phyloP scores from a whole-genome alignment of 2,797 vertebrate species.

The Coluber constrictor region DNA sequence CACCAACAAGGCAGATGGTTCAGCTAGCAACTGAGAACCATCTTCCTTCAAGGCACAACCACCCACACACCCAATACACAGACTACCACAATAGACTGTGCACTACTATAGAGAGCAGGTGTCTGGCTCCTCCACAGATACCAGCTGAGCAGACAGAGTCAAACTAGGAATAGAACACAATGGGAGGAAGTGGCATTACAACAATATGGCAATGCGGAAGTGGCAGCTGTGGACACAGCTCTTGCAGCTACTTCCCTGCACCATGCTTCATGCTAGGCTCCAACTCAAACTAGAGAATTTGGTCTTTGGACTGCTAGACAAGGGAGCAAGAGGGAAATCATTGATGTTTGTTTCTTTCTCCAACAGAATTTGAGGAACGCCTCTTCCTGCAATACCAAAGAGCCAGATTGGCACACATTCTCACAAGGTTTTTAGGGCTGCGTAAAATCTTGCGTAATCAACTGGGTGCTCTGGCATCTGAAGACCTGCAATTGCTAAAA shows the following conservation, averaged over 20 bases:
- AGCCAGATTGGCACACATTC: not conserved
- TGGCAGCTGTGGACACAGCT: not conserved
- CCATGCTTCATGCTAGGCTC: not conserved
- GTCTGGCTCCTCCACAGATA: not conserved
- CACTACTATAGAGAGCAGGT: not conserved
- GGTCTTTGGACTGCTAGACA: not conserved
- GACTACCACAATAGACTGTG: not conserved
- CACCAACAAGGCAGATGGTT: not conserved
- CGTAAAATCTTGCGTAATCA: not conserved
- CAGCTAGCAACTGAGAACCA: not conserved
- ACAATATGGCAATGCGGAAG: not conserved
- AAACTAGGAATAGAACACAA: not conserved
- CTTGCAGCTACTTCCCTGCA: not conserved
- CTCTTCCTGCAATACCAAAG: not conserved
- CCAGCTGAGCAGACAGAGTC: not conserved
- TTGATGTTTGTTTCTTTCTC: not conserved
- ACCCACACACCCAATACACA: not conserved
- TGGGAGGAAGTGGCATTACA: not conserved
- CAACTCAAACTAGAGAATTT: not conserved
- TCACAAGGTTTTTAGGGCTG: not conserved
- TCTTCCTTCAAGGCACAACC: not conserved
- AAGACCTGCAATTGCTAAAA: not conserved
- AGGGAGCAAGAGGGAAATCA: too few relatives aligned
- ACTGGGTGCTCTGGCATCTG: not conserved
- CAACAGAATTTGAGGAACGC: not conserved